These are phyloP conservation scores for Platycnemis pennipes DNA, from an alignment of 2,888 invertebrate species.

Conservation along the genomic window DNA sequence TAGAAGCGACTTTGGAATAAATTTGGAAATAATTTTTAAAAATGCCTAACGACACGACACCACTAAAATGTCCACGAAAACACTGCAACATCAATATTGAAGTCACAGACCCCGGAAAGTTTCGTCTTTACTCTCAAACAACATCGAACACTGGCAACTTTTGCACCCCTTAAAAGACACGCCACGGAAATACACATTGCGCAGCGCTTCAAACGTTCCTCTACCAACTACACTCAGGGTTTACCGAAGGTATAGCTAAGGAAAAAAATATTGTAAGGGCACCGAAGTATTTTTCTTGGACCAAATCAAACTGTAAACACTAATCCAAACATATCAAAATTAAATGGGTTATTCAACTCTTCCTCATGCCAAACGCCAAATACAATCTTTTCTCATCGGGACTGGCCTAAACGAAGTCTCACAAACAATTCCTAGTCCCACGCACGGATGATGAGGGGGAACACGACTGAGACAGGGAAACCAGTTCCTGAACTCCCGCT, in stretches of 20 bases:
- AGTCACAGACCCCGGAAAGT: background rate
- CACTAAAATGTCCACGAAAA: background rate
- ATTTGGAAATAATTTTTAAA: no score
- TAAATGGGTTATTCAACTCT: no score
- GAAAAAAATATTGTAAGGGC: no score
- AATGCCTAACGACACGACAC: no score
- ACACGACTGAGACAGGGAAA: background rate
- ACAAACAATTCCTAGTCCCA: conserved; percentile 23
- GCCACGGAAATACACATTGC: background rate
- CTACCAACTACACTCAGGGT: background rate
- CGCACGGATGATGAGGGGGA: background rate
- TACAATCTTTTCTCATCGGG: background rate
- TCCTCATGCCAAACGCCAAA: no score
- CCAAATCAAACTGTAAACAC: no score
- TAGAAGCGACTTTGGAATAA: no score
- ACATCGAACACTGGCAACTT: background rate
- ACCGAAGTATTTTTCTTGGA: no score
- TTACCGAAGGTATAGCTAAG: no score
- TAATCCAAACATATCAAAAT: no score
- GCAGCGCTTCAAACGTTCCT: background rate
- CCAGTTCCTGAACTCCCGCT: conserved; percentile 46
- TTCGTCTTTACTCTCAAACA: background rate
- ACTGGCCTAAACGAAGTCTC: background rate
- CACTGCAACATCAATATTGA: background rate
- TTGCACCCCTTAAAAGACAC: background rate